Percentiles rank a stretch among this genome's conserved stretches.
Evolutionary conservation across 2,888 invertebrate genomes (phyloP).

Genomic region (Macroteleia sp.): DNA sequence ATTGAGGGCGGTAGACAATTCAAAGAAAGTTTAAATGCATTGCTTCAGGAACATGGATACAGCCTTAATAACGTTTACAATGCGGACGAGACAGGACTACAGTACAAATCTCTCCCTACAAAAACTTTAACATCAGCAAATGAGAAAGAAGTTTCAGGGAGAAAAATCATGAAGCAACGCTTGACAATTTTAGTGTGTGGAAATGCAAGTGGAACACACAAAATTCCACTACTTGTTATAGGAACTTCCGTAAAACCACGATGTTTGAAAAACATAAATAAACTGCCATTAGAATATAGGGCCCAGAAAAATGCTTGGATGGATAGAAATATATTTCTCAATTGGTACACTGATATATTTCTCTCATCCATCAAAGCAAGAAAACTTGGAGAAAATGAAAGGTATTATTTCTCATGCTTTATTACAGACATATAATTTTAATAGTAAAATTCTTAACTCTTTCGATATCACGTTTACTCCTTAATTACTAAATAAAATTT

Average conservation of each 20-base stretch:
- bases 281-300: slow-evolving; percentile 2
- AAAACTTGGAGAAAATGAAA: slow-evolving; percentile 17
- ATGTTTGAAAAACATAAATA: background rate
- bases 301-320: slow-evolving; percentile 13
- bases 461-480: too few species aligned
- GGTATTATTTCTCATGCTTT: too few species aligned
- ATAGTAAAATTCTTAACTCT: too few species aligned
- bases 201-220: slow-evolving; percentile 59
- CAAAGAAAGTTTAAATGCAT: slow-evolving; percentile 5
- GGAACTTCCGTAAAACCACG: slow-evolving; percentile 52
- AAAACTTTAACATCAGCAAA: slow-evolving; percentile 1
- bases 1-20: background rate
- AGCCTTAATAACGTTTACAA: slow-evolving; percentile 26
- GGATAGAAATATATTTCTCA: slow-evolving; percentile 1
- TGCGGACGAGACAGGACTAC: slow-evolving; percentile 25
- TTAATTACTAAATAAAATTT: too few species aligned
- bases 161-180: slow-evolving; percentile 2
- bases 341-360: slow-evolving; percentile 34
- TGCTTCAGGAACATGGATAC: slow-evolving; percentile 3
- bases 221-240: slow-evolving; percentile 20
- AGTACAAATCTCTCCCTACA: slow-evolving; percentile 4
- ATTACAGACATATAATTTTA: too few species aligned
- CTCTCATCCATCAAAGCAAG: slow-evolving; percentile 7
- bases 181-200: slow-evolving; percentile 68
- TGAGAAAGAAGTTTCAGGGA: slow-evolving; percentile 9